Evolutionary conservation across 2,888 invertebrate species (phyloP).

Genomic region (Aspidiotus destructor): DNA sequence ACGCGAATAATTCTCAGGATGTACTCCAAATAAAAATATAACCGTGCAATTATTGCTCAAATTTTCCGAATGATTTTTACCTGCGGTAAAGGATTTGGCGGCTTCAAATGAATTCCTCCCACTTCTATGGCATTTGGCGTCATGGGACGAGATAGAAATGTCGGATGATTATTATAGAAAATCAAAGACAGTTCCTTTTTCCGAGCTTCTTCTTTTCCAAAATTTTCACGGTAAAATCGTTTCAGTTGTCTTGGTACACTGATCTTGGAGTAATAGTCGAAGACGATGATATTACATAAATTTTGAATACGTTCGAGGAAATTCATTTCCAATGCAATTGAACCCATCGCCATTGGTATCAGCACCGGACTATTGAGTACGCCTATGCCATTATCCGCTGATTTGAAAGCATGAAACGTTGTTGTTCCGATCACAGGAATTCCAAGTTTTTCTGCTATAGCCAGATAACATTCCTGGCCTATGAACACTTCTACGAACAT

Average conservation of each 20-base stretch:
- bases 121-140: slow-evolving; percentile 14
- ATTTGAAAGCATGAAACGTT: background rate
- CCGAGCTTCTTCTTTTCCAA: no score
- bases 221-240: slow-evolving; percentile 9
- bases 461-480: slow-evolving; percentile 10
- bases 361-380: background rate
- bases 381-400: background rate
- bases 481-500: slow-evolving; percentile 3
- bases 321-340: no score
- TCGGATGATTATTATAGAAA: slow-evolving; percentile 20
- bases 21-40: no score
- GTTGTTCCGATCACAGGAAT: slow-evolving; percentile 11
- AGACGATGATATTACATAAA: background rate
- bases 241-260: background rate
- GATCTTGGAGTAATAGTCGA: background rate
- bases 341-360: background rate
- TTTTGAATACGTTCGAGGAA: slow-evolving; percentile 7
- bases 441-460: slow-evolving; percentile 8
- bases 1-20: no score
- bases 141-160: slow-evolving; percentile 10
- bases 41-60: no score
- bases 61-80: background rate
- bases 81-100: slow-evolving; percentile 15
- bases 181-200: background rate
- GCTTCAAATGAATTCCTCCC: slow-evolving; percentile 16